Evolutionary conservation across 2,113 vertebrate species (phyloP).

Genomic region (Electrona antarctica): DNA sequence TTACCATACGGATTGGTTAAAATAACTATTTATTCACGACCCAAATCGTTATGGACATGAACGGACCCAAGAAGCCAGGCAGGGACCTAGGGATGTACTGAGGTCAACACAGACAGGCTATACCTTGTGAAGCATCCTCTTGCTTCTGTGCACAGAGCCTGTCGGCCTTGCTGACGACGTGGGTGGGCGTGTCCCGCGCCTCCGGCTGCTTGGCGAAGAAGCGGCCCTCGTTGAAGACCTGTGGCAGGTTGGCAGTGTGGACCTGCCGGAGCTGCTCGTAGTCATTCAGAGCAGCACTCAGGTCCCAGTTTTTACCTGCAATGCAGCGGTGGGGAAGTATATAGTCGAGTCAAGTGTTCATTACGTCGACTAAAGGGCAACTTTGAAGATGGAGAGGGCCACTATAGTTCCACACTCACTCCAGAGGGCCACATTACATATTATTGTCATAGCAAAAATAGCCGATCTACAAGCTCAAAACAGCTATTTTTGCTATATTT

Average conservation of each 20-base stretch:
- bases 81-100: background rate
- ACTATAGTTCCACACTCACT: too few species aligned
- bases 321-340: conserved; percentile 9
- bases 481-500: too few species aligned
- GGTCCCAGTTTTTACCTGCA: conserved; percentile 98
- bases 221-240: conserved; percentile 93
- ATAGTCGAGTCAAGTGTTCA: too few species aligned
- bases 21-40: too few species aligned
- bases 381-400: too few species aligned
- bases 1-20: too few species aligned
- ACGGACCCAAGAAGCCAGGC: background rate
- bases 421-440: too few species aligned
- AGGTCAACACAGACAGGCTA: background rate
- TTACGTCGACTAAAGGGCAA: too few species aligned
- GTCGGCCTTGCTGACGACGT: conserved; percentile 78
- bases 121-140: conserved; percentile 85
- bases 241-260: conserved; percentile 92
- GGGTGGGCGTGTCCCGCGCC: conserved; percentile 80
- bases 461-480: too few species aligned
- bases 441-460: too few species aligned
- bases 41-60: background rate
- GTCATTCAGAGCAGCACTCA: conserved; percentile 93
- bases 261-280: conserved; percentile 97
- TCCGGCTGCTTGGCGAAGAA: conserved; percentile 80
- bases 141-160: conserved; percentile 84